These are phyloP conservation scores for Drosophila tropicalis DNA, from an alignment of 1,140 invertebrate species.

Conservation along the genomic window DNA sequence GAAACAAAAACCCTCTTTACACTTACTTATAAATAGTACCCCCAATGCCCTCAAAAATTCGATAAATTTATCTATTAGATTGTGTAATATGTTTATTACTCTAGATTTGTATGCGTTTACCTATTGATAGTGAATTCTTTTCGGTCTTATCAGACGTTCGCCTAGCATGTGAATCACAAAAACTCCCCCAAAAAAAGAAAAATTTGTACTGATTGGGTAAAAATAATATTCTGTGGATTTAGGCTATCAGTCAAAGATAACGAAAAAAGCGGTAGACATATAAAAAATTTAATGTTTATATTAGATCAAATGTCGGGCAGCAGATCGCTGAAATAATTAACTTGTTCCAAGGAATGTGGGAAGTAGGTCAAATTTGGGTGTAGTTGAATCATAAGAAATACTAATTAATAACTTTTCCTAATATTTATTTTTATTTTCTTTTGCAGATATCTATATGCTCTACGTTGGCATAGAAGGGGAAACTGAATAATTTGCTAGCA, in stretches of 20 bases:
- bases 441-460: conserved; percentile 58
- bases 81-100: conserved; percentile 1
- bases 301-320: conserved; percentile 1
- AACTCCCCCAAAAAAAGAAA: conserved; percentile 30
- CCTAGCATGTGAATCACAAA: conserved; percentile 34
- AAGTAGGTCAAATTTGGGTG: conserved; percentile 28
- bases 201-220: conserved; percentile 28
- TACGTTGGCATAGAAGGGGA: conserved; percentile 44
- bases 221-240: conserved; percentile 36
- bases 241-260: conserved; percentile 48
- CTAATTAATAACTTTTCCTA: conserved; percentile 3
- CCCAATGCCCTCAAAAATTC: background rate
- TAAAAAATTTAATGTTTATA: conserved; percentile 11
- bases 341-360: conserved; percentile 22
- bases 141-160: conserved; percentile 14
- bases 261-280: background rate
- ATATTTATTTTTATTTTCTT: conserved; percentile 14
- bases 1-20: background rate
- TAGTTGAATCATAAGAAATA: conserved; percentile 1
- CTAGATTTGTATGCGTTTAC: background rate
- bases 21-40: background rate
- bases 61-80: conserved; percentile 12
- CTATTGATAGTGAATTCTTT: conserved; percentile 19
- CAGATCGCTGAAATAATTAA: conserved; percentile 17
- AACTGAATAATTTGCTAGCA: conserved; percentile 28